These are phyloP conservation scores for Macquaria ambigua DNA, from an alignment of 2,113 vertebrate genomes.

Conservation along the genomic window DNA sequence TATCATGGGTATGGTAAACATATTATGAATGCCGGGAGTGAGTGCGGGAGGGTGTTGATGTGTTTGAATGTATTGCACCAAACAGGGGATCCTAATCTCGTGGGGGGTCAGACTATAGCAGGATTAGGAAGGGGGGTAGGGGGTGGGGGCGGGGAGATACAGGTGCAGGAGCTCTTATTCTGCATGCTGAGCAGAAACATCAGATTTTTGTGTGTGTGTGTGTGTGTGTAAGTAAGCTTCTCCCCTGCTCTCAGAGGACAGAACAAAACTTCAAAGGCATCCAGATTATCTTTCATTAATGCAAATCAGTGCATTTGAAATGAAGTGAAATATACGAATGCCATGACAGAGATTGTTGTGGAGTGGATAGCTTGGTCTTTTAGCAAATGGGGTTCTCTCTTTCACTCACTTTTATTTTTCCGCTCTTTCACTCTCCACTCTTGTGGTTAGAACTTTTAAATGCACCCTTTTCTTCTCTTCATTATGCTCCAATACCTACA, in stretches of 20 bases:
- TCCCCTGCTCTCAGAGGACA: conserved; percentile 66
- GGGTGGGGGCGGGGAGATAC: conserved; percentile 31
- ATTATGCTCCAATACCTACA: conserved; percentile 48
- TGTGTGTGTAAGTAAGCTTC: conserved; percentile 26
- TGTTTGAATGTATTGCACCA: conserved; percentile 44
- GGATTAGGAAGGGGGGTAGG: conserved; percentile 54
- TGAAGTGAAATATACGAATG: conserved; percentile 67
- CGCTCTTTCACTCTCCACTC: not conserved
- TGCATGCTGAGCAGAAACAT: conserved; percentile 69
- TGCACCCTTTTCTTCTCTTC: conserved; percentile 44
- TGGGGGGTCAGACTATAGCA: conserved; percentile 59
- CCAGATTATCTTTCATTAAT: conserved; percentile 77
- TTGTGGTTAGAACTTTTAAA: conserved; percentile 26
- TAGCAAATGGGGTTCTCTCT: conserved; percentile 39
- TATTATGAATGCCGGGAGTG: conserved; percentile 20
- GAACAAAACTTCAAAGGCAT: conserved; percentile 75
- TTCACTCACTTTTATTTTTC: not conserved
- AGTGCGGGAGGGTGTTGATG: conserved; percentile 23
- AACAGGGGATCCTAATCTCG: conserved; percentile 56
- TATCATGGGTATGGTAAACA: conserved; percentile 33
- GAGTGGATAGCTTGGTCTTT: conserved; percentile 43
- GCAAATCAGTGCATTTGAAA: conserved; percentile 72
- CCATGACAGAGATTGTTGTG: conserved; percentile 44
- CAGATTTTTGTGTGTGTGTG: conserved; percentile 28
- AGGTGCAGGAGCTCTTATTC: conserved; percentile 60